Evolutionary conservation across 2,113 vertebrate genomes (phyloP), one percentile per base, ranked within the genome.

Genomic region (Neogobius melanostomus): DNA sequence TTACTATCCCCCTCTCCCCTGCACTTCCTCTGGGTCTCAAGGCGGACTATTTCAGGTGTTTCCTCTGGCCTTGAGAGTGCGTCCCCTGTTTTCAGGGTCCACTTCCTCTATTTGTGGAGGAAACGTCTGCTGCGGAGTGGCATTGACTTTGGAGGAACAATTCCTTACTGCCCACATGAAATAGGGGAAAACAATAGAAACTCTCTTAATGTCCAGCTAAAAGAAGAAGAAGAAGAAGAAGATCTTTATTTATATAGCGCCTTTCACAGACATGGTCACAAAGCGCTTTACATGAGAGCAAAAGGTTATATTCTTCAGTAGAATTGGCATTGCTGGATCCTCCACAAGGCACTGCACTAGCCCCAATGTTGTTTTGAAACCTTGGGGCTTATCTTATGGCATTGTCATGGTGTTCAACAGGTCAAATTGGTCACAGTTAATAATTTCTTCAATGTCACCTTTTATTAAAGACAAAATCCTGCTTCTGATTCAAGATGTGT

Each of bases 71-170:
- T 52, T 66, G 68, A 81, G 72, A 80, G 79, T 74, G 64, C 66
- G 59, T 15, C 42, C 47, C 49, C 51, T 36, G 68, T 76, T 57
- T 69, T 12, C 14, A 7, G 53, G 6, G 11, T 68, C 48, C 47
- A 68, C 80, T 85, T 86, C 85, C 81, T 81, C 80, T 71, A 45
- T 80, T 72, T 66, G 76, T 81, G 68, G 64, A 72, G 75, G 53
- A 69, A 78, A 77, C 16, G 47, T 68, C 75, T 45, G 64, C 72
- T 65, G 80, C 75, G 57, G 56, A 76, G 72, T 67, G n/a, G 28
- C 62, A 79, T 76, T 77, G 76, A 85, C 77, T 76, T 75, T 71
- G 74, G 50, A 68, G 82, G 77, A 86, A 87, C 83, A 82, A 82
- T 84, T 82, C 74, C 57, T 60, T 69, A 82, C 85, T 36, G 28